A percentile compares a stretch with the other conserved stretches of the same genome.
phyloP scores from a whole-genome alignment of 2,797 vertebrate species.

The Capromys pilorides region DNA sequence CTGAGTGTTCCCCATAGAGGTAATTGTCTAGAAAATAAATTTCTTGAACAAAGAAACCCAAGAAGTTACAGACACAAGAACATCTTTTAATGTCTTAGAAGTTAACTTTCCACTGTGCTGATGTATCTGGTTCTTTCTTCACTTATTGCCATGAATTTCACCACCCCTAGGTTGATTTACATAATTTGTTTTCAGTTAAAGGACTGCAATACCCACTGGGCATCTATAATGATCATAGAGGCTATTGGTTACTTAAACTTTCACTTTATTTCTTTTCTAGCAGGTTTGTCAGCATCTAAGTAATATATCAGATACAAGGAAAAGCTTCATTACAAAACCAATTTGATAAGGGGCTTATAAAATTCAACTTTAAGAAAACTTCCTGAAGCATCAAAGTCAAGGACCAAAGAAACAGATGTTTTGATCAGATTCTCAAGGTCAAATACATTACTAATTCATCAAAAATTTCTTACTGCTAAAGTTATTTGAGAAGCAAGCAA shows the following conservation, averaged over 20 bases:
- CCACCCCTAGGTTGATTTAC: constrained; percentile 28
- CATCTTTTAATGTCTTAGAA: constrained; percentile 61
- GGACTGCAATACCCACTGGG: neutral
- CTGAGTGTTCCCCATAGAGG: constrained; percentile 68
- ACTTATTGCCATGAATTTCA: constrained; percentile 47
- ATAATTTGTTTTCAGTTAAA: constrained; percentile 71
- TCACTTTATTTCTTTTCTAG: constrained; percentile 73
- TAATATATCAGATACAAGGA: constrained; percentile 82
- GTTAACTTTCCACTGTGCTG: constrained; percentile 52
- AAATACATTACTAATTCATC: constrained; percentile 86
- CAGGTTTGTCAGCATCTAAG: constrained; percentile 73
- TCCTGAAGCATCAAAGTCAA: constrained; percentile 81
- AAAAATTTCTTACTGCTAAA: constrained; percentile 80
- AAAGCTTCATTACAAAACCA: constrained; percentile 83
- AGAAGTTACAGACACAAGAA: constrained; percentile 59
- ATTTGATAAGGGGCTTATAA: constrained; percentile 85
- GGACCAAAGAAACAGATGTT: constrained; percentile 82
- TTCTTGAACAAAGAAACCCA: constrained; percentile 54
- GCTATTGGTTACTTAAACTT: constrained; percentile 66
- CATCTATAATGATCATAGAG: constrained; percentile 76
- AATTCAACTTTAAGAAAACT: constrained; percentile 83
- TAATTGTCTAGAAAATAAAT: constrained; percentile 76
- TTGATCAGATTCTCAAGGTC: constrained; percentile 84
- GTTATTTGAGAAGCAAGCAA: constrained; percentile 84
- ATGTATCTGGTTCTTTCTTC: constrained; percentile 24